A percentile compares a stretch with the other conserved stretches of the same genome.
Evolutionary conservation across 2,797 vertebrate genomes (phyloP).

Genomic region (Myotis pilosus): DNA sequence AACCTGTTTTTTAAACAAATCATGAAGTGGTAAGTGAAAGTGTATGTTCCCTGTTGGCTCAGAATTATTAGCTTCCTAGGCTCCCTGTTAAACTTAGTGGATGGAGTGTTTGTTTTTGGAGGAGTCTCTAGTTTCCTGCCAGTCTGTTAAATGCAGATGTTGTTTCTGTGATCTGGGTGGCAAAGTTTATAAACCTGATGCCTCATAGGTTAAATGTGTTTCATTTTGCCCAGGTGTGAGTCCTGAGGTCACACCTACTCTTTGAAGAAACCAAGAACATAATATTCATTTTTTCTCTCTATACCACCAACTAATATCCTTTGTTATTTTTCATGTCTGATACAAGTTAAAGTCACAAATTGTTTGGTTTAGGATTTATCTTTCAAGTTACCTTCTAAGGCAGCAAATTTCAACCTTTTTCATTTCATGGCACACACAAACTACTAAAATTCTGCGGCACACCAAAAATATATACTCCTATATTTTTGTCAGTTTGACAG

Average conservation of each 20-base stretch:
- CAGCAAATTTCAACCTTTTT: not conserved
- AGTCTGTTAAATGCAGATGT: not conserved
- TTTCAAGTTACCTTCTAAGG: conserved; percentile 20
- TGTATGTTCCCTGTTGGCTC: not conserved
- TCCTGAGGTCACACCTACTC: conserved; percentile 46
- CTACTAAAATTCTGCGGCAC: not conserved
- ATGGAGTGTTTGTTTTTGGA: not conserved
- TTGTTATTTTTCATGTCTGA: conserved; percentile 36
- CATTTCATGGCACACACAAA: not conserved
- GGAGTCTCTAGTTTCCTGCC: not conserved
- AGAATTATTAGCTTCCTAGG: conserved; percentile 28
- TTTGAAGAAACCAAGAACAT: conserved; percentile 14
- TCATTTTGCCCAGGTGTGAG: not conserved
- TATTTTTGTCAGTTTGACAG: not conserved
- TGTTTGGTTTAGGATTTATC: conserved; percentile 37
- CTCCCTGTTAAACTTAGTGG: not conserved
- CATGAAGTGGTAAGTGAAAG: conserved; percentile 1
- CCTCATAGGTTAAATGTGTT: conserved; percentile 31
- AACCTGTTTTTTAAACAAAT: not conserved
- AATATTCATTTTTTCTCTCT: not conserved
- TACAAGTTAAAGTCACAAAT: not conserved
- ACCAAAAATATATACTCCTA: not conserved
- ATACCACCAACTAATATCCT: not conserved
- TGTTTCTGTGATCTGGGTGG: conserved; percentile 1
- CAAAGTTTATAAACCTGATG: conserved; percentile 39